These are phyloP conservation scores for Poicephalus meyeri DNA, from an alignment of 2,113 vertebrate species.

Conservation along the genomic window DNA sequence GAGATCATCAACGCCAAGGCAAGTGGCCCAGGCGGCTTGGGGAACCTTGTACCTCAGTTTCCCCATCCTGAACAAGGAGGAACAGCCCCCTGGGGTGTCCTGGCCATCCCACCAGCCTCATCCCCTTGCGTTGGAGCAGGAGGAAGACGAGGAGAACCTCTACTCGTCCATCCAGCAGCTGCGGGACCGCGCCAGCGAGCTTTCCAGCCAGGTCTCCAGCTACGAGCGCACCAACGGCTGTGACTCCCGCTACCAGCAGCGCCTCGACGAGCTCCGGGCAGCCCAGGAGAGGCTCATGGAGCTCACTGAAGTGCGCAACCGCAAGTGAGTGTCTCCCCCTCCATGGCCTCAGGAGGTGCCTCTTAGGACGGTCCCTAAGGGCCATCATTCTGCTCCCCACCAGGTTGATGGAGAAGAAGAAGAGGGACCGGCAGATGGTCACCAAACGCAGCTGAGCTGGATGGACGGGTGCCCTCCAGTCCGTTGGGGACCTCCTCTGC, in stretches of 20 bases:
- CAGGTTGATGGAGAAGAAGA: conserved; percentile 87
- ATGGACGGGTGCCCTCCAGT: accelerated
- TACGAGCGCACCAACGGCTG: conserved; percentile 79
- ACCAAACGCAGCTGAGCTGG: conserved; percentile 79
- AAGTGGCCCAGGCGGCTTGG: accelerated
- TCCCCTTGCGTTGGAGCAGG: conserved; percentile 61
- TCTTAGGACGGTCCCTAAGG: not conserved
- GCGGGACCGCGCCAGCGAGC: conserved; percentile 82
- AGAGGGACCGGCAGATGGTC: conserved; percentile 81
- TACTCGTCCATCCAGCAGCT: conserved; percentile 87
- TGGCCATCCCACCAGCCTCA: not conserved
- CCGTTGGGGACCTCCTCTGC: not conserved
- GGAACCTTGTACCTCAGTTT: not conserved
- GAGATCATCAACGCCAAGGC: conserved; percentile 89
- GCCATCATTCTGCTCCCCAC: not conserved
- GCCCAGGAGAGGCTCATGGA: conserved; percentile 84
- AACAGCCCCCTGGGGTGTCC: too few relatives aligned
- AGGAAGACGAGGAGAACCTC: conserved; percentile 87
- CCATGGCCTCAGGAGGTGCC: accelerated
- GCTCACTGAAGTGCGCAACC: conserved; percentile 85
- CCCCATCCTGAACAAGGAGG: accelerated
- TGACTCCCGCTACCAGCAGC: conserved; percentile 84
- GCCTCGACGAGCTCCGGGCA: conserved; percentile 80
- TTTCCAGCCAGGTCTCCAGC: conserved; percentile 82
- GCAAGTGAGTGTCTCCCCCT: conserved; percentile 70